Conservation (phyloP, 2,113 vertebrate genomes). For the Corydoras sp. region DNA sequence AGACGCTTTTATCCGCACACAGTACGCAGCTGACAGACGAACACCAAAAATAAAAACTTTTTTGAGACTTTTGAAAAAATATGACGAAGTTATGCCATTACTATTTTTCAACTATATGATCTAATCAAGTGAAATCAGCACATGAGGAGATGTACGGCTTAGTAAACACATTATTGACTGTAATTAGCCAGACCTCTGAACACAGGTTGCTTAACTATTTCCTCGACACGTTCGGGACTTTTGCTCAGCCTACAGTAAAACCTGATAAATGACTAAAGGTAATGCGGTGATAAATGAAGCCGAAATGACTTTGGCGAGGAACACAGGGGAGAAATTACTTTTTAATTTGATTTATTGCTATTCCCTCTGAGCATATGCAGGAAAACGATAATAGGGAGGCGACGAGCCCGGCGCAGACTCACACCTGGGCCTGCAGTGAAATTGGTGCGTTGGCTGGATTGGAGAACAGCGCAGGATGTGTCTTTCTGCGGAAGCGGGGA, state of each 20-base stretch:
- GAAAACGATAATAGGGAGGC: constrained; percentile 37
- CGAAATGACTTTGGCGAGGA: constrained; percentile 54
- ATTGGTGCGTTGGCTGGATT: background rate
- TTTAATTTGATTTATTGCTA: constrained; percentile 67
- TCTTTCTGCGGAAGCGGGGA: background rate
- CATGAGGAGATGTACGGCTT: background rate
- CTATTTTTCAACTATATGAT: background rate
- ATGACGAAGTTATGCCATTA: background rate
- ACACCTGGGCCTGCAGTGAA: constrained; percentile 27
- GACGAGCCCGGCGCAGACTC: constrained; percentile 2
- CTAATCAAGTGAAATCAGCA: background rate
- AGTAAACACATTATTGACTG: constrained; percentile 17
- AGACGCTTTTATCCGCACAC: no score
- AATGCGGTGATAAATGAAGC: constrained; percentile 50
- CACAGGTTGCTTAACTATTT: constrained; percentile 25
- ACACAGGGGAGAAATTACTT: constrained; percentile 55
- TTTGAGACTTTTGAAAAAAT: background rate
- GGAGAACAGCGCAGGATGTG: background rate
- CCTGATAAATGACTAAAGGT: constrained; percentile 57
- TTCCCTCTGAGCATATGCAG: constrained; percentile 57
- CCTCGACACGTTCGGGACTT: constrained; percentile 38
- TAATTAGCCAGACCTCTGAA: constrained; percentile 26
- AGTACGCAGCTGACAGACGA: background rate
- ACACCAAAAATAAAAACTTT: background rate
- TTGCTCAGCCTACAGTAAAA: constrained; percentile 45